Conservation (phyloP, 2,113 vertebrate genomes). For the Anolis sagrei region DNA sequence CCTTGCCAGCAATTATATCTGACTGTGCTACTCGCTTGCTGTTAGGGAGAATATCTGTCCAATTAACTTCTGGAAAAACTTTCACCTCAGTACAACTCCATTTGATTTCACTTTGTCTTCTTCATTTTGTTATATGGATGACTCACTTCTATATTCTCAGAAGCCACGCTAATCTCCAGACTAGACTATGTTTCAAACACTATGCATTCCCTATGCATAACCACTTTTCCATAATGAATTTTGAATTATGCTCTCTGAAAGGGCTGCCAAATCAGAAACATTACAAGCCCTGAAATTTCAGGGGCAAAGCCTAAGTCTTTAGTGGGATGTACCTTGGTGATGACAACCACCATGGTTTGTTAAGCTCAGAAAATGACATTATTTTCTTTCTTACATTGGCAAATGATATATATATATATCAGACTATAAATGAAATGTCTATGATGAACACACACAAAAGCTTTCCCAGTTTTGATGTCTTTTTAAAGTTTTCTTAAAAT, state of each 20-base stretch:
- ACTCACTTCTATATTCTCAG: not conserved
- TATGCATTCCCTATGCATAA: not conserved
- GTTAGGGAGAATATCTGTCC: slow-evolving; percentile 28
- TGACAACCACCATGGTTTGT: no score
- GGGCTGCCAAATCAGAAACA: no score
- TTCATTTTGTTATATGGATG: slow-evolving; percentile 40
- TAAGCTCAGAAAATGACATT: no score
- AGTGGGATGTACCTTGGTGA: no score
- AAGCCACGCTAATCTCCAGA: not conserved
- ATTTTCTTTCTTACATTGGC: no score
- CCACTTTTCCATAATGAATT: not conserved
- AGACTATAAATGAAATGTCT: no score
- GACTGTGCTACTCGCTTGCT: slow-evolving; percentile 27
- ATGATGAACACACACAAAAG: no score
- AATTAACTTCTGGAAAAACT: slow-evolving; percentile 47
- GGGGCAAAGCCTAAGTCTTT: no score
- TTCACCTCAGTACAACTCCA: slow-evolving; percentile 42
- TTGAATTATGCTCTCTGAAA: not conserved
- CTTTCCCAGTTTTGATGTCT: no score
- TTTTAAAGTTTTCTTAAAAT: no score
- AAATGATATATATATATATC: no score
- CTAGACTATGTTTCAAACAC: not conserved
- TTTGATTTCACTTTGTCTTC: slow-evolving; percentile 52
- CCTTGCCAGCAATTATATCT: slow-evolving; percentile 48
- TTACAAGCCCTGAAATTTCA: no score